Percentiles rank a stretch among this genome's conserved stretches.
Evolutionary conservation across 2,113 vertebrate species (phyloP).

Genomic region (Eulemur rufifrons): DNA sequence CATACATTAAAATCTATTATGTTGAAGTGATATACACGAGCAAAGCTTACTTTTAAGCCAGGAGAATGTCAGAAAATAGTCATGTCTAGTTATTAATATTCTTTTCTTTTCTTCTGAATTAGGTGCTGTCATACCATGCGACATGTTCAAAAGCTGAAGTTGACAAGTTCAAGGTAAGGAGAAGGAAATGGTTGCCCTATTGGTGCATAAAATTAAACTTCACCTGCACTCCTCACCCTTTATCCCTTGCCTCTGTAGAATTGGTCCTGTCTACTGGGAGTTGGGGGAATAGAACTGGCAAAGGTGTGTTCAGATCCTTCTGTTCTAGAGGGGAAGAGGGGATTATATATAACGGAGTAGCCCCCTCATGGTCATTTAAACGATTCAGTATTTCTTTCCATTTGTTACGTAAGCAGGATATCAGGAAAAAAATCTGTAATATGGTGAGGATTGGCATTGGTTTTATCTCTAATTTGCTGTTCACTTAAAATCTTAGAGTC

Average conservation of each 20-base stretch:
- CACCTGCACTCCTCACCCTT: background rate
- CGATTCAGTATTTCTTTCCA: background rate
- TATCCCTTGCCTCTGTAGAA: background rate
- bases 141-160: slow-evolving; percentile 99
- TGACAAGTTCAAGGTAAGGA: slow-evolving; percentile 98
- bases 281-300: background rate
- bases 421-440: background rate
- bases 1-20: slow-evolving; percentile 55
- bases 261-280: background rate
- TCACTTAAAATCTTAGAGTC: background rate
- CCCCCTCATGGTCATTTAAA: background rate
- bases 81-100: slow-evolving; percentile 51
- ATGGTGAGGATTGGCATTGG: background rate
- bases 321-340: background rate
- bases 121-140: slow-evolving; percentile 99
- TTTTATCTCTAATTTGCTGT: slow-evolving; percentile 14
- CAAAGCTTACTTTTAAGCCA: slow-evolving; percentile 60
- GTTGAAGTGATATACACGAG: slow-evolving; percentile 49
- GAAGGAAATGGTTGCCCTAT: background rate
- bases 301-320: background rate
- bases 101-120: slow-evolving; percentile 77
- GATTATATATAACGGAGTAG: background rate
- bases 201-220: background rate
- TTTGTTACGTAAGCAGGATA: background rate
- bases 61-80: slow-evolving; percentile 21